Evolutionary conservation across 1,140 invertebrate species (phyloP), one percentile per base, ranked within the genome.

Genomic region (Samia ricini): DNA sequence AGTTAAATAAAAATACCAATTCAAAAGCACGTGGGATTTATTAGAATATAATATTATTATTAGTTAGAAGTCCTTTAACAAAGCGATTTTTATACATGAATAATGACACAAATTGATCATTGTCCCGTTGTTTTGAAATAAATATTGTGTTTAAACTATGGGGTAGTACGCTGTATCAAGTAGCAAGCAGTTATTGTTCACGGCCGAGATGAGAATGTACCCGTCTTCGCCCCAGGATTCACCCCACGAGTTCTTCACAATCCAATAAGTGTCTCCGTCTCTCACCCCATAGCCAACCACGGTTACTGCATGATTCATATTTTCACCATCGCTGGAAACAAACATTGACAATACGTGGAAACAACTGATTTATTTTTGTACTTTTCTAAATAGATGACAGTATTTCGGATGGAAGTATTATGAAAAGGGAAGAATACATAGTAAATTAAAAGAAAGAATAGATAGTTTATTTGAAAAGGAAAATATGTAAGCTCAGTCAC

Each of bases 161-260:
- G 74, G 72, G 22, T 74, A 80, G 68, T 73, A 79, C 2, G 78
- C 74, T 0, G 56, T 36, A 22, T 72, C 69, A 0, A 82, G 57
- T 0, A 81, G 12, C 12, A 69, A 72, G 21, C 82, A 85, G 85
- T 97, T 97, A 83, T 98, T 97, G 70, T 97, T 91, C 59, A 94
- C 93, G 21, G 95, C 94, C 0, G 95, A 93, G 93, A 98, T 97
- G 1, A 98, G 91, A 10, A 96, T 93, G 85, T 95, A 96, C 0
- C 96, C 96, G 5, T 93, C 84, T 59, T 94, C 90, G 1, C 96
- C 95, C 95, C 95, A 97, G 19, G 72, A 71, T 8, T 83, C 80
- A 2, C 94, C 93, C 92, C 94, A 95, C 2, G 92, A 93, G 88
- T 97, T 97, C 88, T 97, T 96, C n/a, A 97, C 91, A 54, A 96